Percentiles rank a stretch among this genome's conserved stretches.
These are phyloP conservation scores for Prionailurus bengalensis DNA, from an alignment of 2,113 vertebrate species.

Conservation along the genomic window DNA sequence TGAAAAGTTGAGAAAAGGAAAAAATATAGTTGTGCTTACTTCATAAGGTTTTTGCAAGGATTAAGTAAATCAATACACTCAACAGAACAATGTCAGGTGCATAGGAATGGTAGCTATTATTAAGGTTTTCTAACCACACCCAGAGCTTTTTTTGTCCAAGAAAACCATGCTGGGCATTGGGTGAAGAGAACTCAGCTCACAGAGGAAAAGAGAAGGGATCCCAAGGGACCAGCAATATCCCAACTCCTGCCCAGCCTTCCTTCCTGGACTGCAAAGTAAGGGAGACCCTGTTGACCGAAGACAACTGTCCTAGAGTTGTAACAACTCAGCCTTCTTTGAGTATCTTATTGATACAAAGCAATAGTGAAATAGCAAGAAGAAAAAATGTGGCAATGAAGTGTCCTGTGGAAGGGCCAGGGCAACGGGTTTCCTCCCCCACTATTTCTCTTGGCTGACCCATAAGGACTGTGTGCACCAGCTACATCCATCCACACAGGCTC, in stretches of 20 bases:
- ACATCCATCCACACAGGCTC: not conserved
- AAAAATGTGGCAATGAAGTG: not conserved
- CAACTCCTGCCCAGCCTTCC: not conserved
- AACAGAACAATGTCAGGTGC: not conserved
- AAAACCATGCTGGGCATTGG: not conserved
- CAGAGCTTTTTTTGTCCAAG: not conserved
- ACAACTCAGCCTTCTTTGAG: not conserved
- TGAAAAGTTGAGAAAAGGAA: not conserved
- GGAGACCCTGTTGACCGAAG: not conserved
- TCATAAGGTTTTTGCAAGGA: not conserved
- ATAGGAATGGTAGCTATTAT: not conserved
- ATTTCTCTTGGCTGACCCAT: not conserved
- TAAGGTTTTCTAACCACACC: not conserved
- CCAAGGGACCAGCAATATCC: not conserved
- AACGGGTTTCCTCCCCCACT: not conserved
- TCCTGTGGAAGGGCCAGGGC: not conserved
- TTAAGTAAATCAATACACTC: not conserved
- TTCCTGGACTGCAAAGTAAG: not conserved
- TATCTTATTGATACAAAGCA: not conserved
- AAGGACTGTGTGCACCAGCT: not conserved
- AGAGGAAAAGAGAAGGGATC: not conserved
- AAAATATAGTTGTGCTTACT: not conserved
- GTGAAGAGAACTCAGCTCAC: not conserved
- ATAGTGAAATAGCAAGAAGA: not conserved
- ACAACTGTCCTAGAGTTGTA: not conserved